These are phyloP conservation scores for Delphinapterus leucas DNA, from an alignment of 2,113 vertebrate genomes.

Conservation along the genomic window DNA sequence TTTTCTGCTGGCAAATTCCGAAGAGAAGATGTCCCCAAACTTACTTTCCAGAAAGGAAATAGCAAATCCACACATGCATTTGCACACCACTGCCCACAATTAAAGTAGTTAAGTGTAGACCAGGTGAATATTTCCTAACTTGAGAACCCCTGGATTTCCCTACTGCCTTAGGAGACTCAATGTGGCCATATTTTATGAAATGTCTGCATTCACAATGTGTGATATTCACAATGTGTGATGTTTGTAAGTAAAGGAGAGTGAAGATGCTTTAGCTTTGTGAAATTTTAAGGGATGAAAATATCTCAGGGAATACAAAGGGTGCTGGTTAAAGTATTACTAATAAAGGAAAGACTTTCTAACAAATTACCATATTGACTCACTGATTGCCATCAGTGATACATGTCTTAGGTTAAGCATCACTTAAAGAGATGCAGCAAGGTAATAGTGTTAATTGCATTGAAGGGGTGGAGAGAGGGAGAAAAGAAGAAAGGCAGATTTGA, in stretches of 20 bases:
- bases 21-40: conserved; percentile 54
- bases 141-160: neutral
- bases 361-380: neutral
- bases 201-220: neutral
- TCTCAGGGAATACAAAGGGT: neutral
- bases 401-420: neutral
- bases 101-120: neutral
- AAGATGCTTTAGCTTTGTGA: neutral
- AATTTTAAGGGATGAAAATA: neutral
- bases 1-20: conserved; percentile 65
- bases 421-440: neutral
- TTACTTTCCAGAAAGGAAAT: conserved; percentile 72
- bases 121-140: neutral
- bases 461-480: neutral
- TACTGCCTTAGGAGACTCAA: neutral
- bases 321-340: neutral
- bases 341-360: neutral
- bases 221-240: neutral
- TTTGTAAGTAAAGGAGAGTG: neutral
- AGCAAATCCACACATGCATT: neutral
- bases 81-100: neutral
- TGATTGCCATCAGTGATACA: neutral
- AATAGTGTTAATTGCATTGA: neutral
- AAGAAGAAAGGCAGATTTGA: neutral
- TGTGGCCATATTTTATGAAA: neutral